Percentiles rank a stretch among this genome's conserved stretches.
phyloP scores from a whole-genome alignment of 2,888 invertebrate species.

The Heliconius aoede region DNA sequence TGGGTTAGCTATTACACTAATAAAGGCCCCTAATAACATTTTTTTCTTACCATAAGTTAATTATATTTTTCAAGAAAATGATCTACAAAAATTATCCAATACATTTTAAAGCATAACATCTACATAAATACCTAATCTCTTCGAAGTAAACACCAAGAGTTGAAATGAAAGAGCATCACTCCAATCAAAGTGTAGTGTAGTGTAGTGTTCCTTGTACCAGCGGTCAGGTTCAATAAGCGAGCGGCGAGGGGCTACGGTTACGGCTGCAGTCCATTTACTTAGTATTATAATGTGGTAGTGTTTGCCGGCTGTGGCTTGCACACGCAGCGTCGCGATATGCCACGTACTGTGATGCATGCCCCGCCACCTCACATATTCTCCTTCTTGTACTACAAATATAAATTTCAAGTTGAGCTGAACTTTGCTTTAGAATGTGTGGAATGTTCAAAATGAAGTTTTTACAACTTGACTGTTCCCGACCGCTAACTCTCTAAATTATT shows the following conservation, averaged over 20 bases:
- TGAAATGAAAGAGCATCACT: constrained; percentile 24
- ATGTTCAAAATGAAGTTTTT: constrained; percentile 74
- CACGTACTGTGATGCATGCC: constrained; percentile 75
- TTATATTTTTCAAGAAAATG: neutral
- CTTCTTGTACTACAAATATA: constrained; percentile 75
- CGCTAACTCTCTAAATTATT: constrained; percentile 73
- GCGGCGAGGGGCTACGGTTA: constrained; percentile 38
- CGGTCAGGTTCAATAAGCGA: constrained; percentile 44
- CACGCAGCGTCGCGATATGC: constrained; percentile 72
- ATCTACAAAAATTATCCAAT: neutral
- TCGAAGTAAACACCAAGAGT: constrained; percentile 13
- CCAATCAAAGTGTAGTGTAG: constrained; percentile 32
- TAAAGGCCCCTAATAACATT: too few relatives aligned
- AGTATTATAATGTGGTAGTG: constrained; percentile 49
- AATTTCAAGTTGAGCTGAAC: constrained; percentile 76
- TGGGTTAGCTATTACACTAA: too few relatives aligned
- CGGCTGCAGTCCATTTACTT: constrained; percentile 47
- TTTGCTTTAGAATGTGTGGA: constrained; percentile 70
- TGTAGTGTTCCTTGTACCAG: constrained; percentile 40
- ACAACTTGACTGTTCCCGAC: constrained; percentile 66
- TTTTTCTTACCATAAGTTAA: too few relatives aligned
- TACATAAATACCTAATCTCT: constrained; percentile 6
- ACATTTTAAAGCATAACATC: neutral
- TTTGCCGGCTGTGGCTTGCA: constrained; percentile 55
- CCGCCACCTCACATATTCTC: constrained; percentile 68